phyloP scores from a whole-genome alignment of 2,113 vertebrate species.

The Pitta sordida region DNA sequence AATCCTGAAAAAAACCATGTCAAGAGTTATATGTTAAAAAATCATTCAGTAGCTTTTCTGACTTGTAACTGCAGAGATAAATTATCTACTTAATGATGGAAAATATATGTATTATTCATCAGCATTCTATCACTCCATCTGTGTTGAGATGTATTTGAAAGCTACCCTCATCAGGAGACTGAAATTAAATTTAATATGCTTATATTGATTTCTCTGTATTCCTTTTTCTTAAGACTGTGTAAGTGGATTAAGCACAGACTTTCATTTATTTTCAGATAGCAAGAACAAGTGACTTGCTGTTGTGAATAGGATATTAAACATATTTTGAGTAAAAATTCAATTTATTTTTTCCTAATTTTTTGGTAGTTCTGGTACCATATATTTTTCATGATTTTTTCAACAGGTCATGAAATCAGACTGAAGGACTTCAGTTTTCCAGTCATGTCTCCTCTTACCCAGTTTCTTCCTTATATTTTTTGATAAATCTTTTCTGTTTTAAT shows the following conservation, averaged over 20 bases:
- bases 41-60: not conserved
- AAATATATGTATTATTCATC: constrained; percentile 43
- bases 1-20: not conserved
- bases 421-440: not conserved
- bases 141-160: not conserved
- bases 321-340: not conserved
- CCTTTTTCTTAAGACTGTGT: not conserved
- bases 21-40: constrained; percentile 1
- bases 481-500: not conserved
- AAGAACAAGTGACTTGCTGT: not conserved
- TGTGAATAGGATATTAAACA: not conserved
- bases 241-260: not conserved
- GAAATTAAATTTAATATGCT: not conserved
- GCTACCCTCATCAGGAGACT: not conserved
- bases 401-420: not conserved
- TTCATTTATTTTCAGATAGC: not conserved
- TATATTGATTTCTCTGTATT: constrained; percentile 1
- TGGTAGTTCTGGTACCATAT: not conserved
- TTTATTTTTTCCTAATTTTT: not conserved
- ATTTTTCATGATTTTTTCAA: not conserved
- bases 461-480: not conserved
- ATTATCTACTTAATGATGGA: constrained; percentile 4
- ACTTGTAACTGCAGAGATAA: constrained; percentile 24
- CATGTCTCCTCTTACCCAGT: not conserved
- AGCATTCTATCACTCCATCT: not conserved